Percentiles rank a stretch among this genome's conserved stretches.
These are phyloP conservation scores for Centropus unirufus DNA, from an alignment of 2,113 vertebrate species.

Conservation along the genomic window DNA sequence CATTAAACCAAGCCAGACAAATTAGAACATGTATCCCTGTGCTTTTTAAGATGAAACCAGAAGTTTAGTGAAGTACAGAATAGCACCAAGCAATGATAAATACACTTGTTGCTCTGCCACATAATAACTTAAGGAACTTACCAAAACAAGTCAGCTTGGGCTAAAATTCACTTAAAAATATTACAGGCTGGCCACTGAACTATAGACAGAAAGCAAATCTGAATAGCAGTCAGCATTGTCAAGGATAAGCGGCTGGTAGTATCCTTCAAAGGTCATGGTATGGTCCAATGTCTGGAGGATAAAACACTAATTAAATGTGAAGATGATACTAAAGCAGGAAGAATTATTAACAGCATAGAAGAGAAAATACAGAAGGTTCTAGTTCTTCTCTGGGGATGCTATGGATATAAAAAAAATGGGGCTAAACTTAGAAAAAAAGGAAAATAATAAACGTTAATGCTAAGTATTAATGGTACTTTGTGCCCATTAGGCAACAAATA, in stretches of 20 bases:
- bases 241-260: background rate
- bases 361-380: background rate
- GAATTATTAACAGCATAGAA: background rate
- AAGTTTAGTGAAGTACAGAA: background rate
- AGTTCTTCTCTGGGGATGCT: background rate
- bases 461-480: background rate
- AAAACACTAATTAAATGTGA: conserved; percentile 5
- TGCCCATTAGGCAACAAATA: background rate
- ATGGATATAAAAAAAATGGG: conserved; percentile 4
- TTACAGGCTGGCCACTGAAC: background rate
- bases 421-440: background rate
- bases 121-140: background rate
- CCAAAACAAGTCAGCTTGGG: background rate
- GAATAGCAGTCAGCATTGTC: background rate
- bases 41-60: background rate
- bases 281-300: background rate
- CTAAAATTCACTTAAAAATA: conserved; percentile 14
- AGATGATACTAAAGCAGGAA: background rate
- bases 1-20: background rate
- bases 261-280: conserved; percentile 8
- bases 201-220: conserved; percentile 2
- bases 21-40: background rate
- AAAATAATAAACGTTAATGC: conserved; percentile 1
- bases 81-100: background rate
- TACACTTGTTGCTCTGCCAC: background rate